A percentile compares a stretch with the other conserved stretches of the same genome.
Conservation (phyloP, 2,888 invertebrate genomes). For the Campoplex capitator region DNA sequence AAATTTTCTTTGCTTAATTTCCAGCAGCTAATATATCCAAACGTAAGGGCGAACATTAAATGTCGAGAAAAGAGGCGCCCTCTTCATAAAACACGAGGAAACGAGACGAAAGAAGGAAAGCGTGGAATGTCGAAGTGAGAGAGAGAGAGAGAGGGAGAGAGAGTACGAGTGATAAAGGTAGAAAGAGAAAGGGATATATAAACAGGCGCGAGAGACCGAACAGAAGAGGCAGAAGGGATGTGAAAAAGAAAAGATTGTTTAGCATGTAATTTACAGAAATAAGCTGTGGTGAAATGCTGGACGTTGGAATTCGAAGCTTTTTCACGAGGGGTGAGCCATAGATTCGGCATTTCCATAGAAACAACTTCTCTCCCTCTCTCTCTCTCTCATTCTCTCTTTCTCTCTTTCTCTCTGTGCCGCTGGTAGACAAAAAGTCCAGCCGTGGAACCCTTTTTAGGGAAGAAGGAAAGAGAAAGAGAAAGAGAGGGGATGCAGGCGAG, state of each 20-base stretch:
- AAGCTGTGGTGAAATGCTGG: conserved; percentile 56
- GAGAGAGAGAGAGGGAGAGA: background rate
- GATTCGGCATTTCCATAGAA: conserved; percentile 68
- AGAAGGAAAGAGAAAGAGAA: conserved; percentile 4
- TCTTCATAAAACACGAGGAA: conserved; percentile 39
- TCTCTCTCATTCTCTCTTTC: conserved; percentile 11
- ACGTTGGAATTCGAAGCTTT: conserved; percentile 62
- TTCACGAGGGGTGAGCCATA: conserved; percentile 58
- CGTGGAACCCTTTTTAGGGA: conserved; percentile 73
- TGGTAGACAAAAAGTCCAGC: conserved; percentile 43
- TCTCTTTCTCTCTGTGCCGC: conserved; percentile 20
- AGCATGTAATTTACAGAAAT: conserved; percentile 66
- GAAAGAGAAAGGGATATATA: background rate
- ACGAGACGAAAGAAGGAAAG: conserved; percentile 36
- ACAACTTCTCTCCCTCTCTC: conserved; percentile 36
- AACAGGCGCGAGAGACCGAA: conserved; percentile 31
- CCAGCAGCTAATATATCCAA: conserved; percentile 25
- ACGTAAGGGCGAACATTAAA: conserved; percentile 38
- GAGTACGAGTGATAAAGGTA: background rate
- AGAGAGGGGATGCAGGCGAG: conserved; percentile 22
- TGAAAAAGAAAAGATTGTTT: conserved; percentile 56
- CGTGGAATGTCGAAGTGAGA: background rate
- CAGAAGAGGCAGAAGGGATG: conserved; percentile 24
- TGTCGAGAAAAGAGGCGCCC: conserved; percentile 23
- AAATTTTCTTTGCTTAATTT: conserved; percentile 49